Percentiles rank a stretch among this genome's conserved stretches.
Evolutionary conservation across 2,888 invertebrate species (phyloP).

Genomic region (Temnothorax ravouxi): DNA sequence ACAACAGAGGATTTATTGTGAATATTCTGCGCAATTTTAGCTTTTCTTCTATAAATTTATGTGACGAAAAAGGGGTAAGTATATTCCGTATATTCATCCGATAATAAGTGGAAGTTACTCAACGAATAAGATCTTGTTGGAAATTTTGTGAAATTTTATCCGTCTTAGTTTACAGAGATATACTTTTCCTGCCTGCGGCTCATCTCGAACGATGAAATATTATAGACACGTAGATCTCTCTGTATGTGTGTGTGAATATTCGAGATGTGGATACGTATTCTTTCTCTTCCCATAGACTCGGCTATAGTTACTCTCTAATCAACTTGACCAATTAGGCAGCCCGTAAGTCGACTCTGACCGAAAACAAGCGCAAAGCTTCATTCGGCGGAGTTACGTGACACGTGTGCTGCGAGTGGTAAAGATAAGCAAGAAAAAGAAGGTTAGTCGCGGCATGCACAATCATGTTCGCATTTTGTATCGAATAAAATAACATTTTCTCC

Average conservation of each 20-base stretch:
- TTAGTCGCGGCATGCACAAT: constrained; percentile 32
- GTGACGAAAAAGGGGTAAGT: neutral
- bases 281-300: constrained; percentile 34
- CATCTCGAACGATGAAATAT: constrained; percentile 5
- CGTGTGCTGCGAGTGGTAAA: constrained; percentile 16
- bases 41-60: neutral
- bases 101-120: neutral
- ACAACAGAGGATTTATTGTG: neutral
- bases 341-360: neutral
- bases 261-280: constrained; percentile 7
- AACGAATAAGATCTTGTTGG: neutral
- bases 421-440: constrained; percentile 16
- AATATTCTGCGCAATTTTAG: neutral
- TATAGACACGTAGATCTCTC: constrained; percentile 19
- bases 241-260: constrained; percentile 12
- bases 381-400: neutral
- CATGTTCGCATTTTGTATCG: constrained; percentile 61
- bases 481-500: constrained; percentile 63
- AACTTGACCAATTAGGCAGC: constrained; percentile 51
- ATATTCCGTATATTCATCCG: constrained; percentile 5
- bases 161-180: constrained; percentile 1
- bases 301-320: constrained; percentile 36
- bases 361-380: constrained; percentile 21
- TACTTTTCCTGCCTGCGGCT: neutral
- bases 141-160: constrained; percentile 10